phyloP scores from a whole-genome alignment of 2,888 invertebrate genomes.

The Kuschelorhynchus macadamiae region DNA sequence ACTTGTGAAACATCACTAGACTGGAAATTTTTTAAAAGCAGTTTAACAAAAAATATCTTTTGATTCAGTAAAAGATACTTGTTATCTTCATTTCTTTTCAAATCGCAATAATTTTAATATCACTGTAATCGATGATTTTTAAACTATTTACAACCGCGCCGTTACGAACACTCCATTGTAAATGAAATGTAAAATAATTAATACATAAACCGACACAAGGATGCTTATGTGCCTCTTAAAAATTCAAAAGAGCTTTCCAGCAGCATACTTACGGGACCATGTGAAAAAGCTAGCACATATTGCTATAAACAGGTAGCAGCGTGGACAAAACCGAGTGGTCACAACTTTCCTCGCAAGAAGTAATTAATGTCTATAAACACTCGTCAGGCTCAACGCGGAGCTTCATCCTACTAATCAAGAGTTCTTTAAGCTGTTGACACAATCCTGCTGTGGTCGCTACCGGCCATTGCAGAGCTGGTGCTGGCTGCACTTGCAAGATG shows the following conservation, averaged over 20 bases:
- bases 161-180: constrained; percentile 34
- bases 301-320: constrained; percentile 46
- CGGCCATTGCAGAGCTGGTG: constrained; percentile 42
- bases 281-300: constrained; percentile 45
- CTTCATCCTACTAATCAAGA: constrained; percentile 53
- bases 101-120: too few relatives aligned
- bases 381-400: constrained; percentile 38
- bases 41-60: too few relatives aligned
- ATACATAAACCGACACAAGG: constrained; percentile 33
- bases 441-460: constrained; percentile 44
- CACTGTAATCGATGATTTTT: too few relatives aligned
- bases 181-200: constrained; percentile 41
- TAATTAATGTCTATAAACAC: constrained; percentile 64
- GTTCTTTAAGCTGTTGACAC: constrained; percentile 54
- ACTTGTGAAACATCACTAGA: too few relatives aligned
- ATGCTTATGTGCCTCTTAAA: constrained; percentile 38
- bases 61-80: too few relatives aligned
- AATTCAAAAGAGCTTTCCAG: constrained; percentile 47
- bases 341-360: constrained; percentile 60
- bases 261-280: constrained; percentile 42
- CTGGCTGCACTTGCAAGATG: constrained; percentile 38
- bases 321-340: constrained; percentile 54
- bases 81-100: too few relatives aligned
- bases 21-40: too few relatives aligned
- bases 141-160: too few relatives aligned